These are phyloP conservation scores for Chromoteleia sp. DNA, from an alignment of 2,888 invertebrate genomes.

Conservation along the genomic window DNA sequence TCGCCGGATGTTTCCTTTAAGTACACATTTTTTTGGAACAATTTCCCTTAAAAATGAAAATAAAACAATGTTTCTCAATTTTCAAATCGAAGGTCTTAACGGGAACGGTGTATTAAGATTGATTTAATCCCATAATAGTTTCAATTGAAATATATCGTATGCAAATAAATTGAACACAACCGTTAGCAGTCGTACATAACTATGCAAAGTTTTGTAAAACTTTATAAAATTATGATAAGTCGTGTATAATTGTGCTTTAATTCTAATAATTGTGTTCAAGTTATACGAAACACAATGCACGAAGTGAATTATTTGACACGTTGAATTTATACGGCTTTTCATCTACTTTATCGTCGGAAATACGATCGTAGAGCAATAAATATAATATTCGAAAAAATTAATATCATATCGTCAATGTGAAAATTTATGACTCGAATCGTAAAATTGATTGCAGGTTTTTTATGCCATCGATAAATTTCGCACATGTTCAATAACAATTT, in stretches of 20 bases:
- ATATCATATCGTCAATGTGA: background rate
- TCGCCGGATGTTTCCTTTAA: constrained; percentile 17
- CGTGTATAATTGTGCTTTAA: background rate
- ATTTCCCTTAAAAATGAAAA: too few species aligned
- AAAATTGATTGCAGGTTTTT: constrained; percentile 1
- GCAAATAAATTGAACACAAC: too few species aligned
- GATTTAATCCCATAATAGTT: too few species aligned
- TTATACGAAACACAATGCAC: background rate
- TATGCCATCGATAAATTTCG: background rate
- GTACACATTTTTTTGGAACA: background rate
- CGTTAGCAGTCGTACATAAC: too few species aligned
- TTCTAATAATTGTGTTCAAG: background rate
- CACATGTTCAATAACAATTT: background rate
- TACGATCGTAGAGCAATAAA: constrained; percentile 4
- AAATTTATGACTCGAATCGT: background rate
- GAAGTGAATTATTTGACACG: background rate
- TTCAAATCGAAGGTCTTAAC: too few species aligned
- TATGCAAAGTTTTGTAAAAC: too few species aligned
- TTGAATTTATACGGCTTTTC: background rate
- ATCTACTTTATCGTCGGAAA: background rate
- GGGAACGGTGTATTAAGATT: too few species aligned
- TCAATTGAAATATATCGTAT: too few species aligned
- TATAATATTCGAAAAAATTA: constrained; percentile 5
- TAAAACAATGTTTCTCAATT: too few species aligned
- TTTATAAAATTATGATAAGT: too few species aligned